phyloP scores from a whole-genome alignment of 2,113 vertebrate species.

The Jacana jacana region DNA sequence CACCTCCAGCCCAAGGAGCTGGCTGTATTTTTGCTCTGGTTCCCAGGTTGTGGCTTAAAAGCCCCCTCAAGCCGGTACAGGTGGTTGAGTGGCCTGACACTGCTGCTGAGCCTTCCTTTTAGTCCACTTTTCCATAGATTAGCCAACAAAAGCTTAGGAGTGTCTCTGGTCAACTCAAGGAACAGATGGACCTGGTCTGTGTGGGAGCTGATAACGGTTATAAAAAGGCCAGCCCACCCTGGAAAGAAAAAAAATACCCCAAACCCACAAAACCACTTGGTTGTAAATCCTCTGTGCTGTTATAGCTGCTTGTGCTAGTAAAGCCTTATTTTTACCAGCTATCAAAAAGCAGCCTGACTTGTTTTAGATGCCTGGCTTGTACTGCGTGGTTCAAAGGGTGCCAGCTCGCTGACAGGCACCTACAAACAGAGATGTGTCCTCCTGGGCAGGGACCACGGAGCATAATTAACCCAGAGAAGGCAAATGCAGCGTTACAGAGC shows the following conservation, averaged over 20 bases:
- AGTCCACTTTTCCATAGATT: neutral
- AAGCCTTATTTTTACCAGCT: constrained; percentile 60
- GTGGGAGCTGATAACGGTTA: constrained; percentile 50
- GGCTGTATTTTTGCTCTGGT: neutral
- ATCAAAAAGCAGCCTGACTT: neutral
- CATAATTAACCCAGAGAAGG: neutral
- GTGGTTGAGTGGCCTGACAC: neutral
- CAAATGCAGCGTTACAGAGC: neutral
- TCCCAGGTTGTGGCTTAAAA: neutral
- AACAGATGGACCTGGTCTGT: constrained; percentile 42
- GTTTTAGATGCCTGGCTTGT: neutral
- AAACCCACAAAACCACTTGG: neutral
- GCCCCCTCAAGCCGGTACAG: neutral
- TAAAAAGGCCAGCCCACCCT: constrained; percentile 54
- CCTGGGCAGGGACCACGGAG: neutral
- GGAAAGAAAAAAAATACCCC: constrained; percentile 1
- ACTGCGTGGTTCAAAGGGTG: neutral
- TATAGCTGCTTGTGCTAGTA: neutral
- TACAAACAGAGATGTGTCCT: neutral
- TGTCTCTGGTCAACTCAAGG: constrained; percentile 5
- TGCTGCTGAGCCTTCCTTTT: neutral
- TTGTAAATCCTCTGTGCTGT: constrained; percentile 33
- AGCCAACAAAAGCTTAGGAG: constrained; percentile 20
- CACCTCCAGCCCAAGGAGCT: neutral
- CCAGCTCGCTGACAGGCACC: neutral